Evolutionary conservation across 64 coral and sea anemone genomes (phyloP), one percentile per base, ranked within the genome.

Genomic region (Porites lutea): DNA sequence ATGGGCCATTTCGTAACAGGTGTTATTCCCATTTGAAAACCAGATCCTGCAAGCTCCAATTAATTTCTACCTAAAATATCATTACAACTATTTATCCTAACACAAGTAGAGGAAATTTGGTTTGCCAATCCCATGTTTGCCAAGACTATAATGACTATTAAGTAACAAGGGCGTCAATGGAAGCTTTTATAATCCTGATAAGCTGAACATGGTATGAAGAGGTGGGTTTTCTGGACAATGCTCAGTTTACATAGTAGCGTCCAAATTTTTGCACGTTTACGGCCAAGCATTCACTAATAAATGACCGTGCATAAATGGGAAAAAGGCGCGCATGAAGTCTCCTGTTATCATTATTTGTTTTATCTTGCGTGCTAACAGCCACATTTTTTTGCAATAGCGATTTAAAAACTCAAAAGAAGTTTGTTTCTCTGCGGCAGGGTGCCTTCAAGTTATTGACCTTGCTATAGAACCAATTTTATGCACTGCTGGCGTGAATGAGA

Each of bases 1-100:
- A 27, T 14, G 37, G 8, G 0, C 3, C 48, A 8, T 78, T 78
- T 65, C 4, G 14, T 49, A 49, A 63, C 63, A 84, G 48, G 63
- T 84, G 81, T 52, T 84, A 69, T 84, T 84, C 62, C 0, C 63
- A 68, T 84, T 84, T 84, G 16, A 16, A 62, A 63, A 8, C 37
- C 27, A 74, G 79, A 18, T 16, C 14, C 13, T 80, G 78, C 78
- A 20, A 23, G 78, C 61, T 37, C 53, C 78, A 60, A 45, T 59
- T 54, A 80, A 80, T 37, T 54, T 22, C 73, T 50, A 76, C 73
- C 14, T 76, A 76, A 76, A 44, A 60, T 15, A 80, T 27, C 78
- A 61, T 80, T 60, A 43, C 45, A 57, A 60, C 3, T 60, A 15
- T 82, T 65, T 69, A 63, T 52, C 63, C 13, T 62, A 20, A 50